Base-by-base conservation (phyloP, 2,888 invertebrate genomes). In the Sminthurinus aureus region DNA sequence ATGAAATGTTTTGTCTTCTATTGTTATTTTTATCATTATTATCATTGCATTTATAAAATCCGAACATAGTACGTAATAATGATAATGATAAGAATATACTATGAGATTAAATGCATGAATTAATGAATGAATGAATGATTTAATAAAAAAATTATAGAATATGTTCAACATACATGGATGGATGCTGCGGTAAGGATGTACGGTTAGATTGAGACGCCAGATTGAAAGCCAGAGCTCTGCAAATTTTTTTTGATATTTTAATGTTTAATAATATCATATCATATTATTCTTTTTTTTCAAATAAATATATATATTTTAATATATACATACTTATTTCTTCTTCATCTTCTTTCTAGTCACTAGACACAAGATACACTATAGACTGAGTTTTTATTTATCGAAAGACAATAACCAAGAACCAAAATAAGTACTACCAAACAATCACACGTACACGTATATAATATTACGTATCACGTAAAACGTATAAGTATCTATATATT, bases 141-240 rank as follows among this genome's bases (percentile, higher is more conserved):
- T 58, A 58, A 75, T 50, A 50, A 11, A 26, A 22, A 73, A 73
- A 73, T 24, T 73, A 73, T 71, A 81, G 75, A 50, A 81, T 75
- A 75, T 73, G 51, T 75, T 58, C 78, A 83, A 88, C 88, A 84
- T 88, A 88, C 88, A 88, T 88, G 86, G 88, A 86, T 86, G 84
- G 85, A n/a, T 77, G 84, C 87, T 87, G 88, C 86, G 87, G 88
- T 83, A 86, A 86, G 86, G 87, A 85, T 87, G 87, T 84, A 87
- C 86, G 87, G 87, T 86, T 87, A 86, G 87, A 86, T 82, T 88
- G 87, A 85, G 85, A 85, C 85, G 87, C 86, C 86, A 86, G 86
- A 11, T 86, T 87, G 82, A 85, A 88, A 87, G 88, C 88, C 88
- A 88, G 88, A 87, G 88, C 88, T 88, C 88, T 88, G 38, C 38